Percentiles rank a stretch among this genome's conserved stretches.
Conservation (phyloP, 2,888 invertebrate species). For the Carterocephalus palaemon region DNA sequence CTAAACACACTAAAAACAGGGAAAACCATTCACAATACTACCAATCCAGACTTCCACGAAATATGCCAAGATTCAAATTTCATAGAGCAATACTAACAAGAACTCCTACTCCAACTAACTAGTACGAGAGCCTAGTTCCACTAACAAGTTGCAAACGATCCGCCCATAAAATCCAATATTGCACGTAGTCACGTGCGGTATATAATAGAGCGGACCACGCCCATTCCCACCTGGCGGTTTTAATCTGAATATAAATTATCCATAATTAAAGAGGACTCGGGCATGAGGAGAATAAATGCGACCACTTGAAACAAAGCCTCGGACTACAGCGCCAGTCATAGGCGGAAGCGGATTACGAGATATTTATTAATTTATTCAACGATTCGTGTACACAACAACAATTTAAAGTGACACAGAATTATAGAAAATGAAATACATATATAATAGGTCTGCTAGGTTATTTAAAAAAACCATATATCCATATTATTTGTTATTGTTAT, state of each 20-base stretch:
- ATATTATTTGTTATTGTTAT: too few species aligned
- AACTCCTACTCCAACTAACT: background rate
- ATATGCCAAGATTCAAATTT: too few species aligned
- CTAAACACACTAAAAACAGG: too few species aligned
- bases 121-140: background rate
- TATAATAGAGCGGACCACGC: slow-evolving; percentile 46
- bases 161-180: slow-evolving; percentile 43
- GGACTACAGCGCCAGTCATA: slow-evolving; percentile 38
- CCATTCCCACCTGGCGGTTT: slow-evolving; percentile 61
- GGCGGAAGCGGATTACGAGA: slow-evolving; percentile 12
- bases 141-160: slow-evolving; percentile 26
- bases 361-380: too few species aligned
- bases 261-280: slow-evolving; percentile 76
- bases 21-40: too few species aligned
- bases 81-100: too few species aligned
- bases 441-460: too few species aligned
- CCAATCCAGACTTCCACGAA: too few species aligned
- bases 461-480: too few species aligned
- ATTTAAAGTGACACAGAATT: too few species aligned
- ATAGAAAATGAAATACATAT: too few species aligned
- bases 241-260: slow-evolving; percentile 79
- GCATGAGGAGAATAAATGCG: slow-evolving; percentile 75
- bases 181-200: slow-evolving; percentile 54
- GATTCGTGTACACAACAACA: too few species aligned
- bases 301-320: slow-evolving; percentile 72